Evolutionary conservation across 2,113 vertebrate species (phyloP), one percentile per base, ranked within the genome.

Genomic region (Melozone crissalis): DNA sequence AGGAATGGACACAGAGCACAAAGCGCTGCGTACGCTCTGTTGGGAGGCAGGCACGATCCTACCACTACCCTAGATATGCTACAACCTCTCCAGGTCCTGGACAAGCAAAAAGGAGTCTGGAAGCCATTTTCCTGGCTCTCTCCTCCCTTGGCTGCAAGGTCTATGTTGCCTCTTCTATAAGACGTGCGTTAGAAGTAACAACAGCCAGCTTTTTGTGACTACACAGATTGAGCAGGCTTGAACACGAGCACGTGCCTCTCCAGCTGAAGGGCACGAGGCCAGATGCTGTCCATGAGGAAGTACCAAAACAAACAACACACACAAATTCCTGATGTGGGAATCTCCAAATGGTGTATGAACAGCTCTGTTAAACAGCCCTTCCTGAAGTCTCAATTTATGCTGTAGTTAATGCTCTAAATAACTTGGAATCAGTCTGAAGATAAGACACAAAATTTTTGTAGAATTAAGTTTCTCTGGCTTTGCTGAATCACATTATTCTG

Each of bases 11-110:
- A 8, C 33, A 11, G 41, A 31, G 24, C 0, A 1, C 20, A 13
- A 3, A 4, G 9, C 13, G 3, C 16, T 37, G 11, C 0, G 0
- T 12, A 1, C 4, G 44, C 43, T 19, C 4, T 52, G 2, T 9
- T 74, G 44, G 74, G 82, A 74, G 47, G 19, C 7, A 51, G 11
- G 12, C 1, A 9, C 10, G 21, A 10, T 61, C 7, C 31, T 28
- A 30, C 20, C 27, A 15, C 16, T 62, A 13, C 13, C 37, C 7
- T 14, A 54, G 41, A 10, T 14, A 15, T 16, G 27, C 18, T 47
- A 18, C 2, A 2, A 66, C 7, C 15, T 52, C n/a, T 81, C 7
- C 17, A 30, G 13, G 24, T 23, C 16, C 20, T 39, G 21, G 21
- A 44, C 9, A 14, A 71, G 33, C 11, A 31, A 78, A 79, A 73